phyloP scores from a whole-genome alignment of 1,140 invertebrate genomes.

The Probaryconus sp. region DNA sequence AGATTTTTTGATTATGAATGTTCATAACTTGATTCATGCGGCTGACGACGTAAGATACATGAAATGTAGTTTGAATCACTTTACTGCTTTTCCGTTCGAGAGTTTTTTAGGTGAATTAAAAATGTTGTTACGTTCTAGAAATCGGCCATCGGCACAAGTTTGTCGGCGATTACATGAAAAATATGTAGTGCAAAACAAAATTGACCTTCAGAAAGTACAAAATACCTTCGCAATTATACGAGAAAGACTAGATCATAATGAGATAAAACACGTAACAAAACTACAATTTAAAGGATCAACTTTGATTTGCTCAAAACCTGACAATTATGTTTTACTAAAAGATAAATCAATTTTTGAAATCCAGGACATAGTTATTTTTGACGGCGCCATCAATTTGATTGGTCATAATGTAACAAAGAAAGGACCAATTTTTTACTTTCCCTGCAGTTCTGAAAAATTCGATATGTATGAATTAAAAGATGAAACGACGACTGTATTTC shows the following conservation, averaged over 20 bases:
- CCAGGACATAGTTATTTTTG: background rate
- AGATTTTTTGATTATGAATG: background rate
- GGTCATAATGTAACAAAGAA: slow-evolving; percentile 19
- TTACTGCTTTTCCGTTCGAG: background rate
- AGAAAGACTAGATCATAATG: background rate
- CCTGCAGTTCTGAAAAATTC: slow-evolving; percentile 20
- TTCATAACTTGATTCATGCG: background rate
- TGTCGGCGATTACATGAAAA: too few species aligned
- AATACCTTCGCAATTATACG: background rate
- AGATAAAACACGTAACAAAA: background rate
- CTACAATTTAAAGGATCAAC: background rate
- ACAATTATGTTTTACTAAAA: slow-evolving; percentile 1
- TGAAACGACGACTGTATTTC: slow-evolving; percentile 4
- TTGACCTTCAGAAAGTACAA: background rate
- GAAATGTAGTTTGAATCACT: slow-evolving; percentile 1
- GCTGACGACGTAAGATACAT: background rate
- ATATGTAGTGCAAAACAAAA: background rate
- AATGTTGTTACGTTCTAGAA: background rate
- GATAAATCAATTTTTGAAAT: slow-evolving; percentile 1
- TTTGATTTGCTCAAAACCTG: background rate
- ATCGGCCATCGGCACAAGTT: background rate
- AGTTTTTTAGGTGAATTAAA: slow-evolving; percentile 8
- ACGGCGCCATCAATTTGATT: background rate
- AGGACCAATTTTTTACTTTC: slow-evolving; percentile 20
- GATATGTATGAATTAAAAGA: slow-evolving; percentile 24